Conservation (phyloP, 2,113 vertebrate genomes). For the Brachionichthys hirsutus region DNA sequence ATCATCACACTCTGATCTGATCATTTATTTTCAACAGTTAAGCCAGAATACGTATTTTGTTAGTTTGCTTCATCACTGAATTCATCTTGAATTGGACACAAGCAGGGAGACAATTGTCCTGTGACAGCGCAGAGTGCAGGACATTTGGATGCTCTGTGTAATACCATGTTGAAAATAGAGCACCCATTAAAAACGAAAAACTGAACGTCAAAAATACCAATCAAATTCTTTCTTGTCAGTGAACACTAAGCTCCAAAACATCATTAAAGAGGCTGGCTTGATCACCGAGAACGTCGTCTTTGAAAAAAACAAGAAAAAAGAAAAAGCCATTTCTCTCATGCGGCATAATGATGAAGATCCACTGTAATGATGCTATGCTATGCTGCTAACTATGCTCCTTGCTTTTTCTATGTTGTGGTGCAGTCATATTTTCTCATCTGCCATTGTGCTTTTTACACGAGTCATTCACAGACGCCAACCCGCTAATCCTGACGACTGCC, state of each 20-base stretch:
- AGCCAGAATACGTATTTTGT: conserved; percentile 10
- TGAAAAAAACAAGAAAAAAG: conserved; percentile 18
- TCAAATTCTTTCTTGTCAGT: conserved; percentile 68
- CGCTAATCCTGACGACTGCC: conserved; percentile 45
- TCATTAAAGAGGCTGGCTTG: conserved; percentile 69
- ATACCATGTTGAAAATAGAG: conserved; percentile 20
- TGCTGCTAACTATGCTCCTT: conserved; percentile 34
- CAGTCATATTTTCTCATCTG: conserved; percentile 35
- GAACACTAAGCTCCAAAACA: conserved; percentile 69
- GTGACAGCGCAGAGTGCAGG: conserved; percentile 8
- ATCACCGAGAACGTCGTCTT: conserved; percentile 62
- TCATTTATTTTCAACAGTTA: conserved; percentile 4
- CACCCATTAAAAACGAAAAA: conserved; percentile 41
- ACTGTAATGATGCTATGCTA: conserved; percentile 57
- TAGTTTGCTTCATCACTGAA: conserved; percentile 1
- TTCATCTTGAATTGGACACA: conserved; percentile 3
- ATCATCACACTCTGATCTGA: not conserved
- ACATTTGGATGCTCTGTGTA: conserved; percentile 21
- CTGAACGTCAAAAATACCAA: conserved; percentile 58
- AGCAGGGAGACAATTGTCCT: conserved; percentile 14
- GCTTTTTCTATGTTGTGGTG: conserved; percentile 23
- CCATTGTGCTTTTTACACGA: conserved; percentile 51
- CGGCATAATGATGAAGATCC: conserved; percentile 66
- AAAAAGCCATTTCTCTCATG: conserved; percentile 44
- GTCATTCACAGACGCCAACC: conserved; percentile 67